These are phyloP conservation scores for Cryptoleucopteryx plumbea DNA, from an alignment of 2,113 vertebrate species.

Conservation along the genomic window DNA sequence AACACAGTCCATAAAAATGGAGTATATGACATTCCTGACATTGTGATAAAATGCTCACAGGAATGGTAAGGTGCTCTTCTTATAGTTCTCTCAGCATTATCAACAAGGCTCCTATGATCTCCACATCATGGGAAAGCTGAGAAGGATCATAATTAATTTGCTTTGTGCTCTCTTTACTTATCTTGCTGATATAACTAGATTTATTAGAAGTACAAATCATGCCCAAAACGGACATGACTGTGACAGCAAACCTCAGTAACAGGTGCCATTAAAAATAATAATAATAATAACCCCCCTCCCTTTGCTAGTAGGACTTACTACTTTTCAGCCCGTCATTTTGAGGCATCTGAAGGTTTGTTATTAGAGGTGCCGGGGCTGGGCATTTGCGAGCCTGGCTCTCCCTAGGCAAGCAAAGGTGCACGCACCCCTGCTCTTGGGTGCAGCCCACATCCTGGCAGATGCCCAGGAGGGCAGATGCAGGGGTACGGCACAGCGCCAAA, in stretches of 20 bases:
- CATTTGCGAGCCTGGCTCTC: neutral
- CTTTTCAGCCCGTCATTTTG: neutral
- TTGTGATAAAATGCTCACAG: neutral
- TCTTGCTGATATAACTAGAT: neutral
- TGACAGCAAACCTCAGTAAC: neutral
- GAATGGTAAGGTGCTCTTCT: neutral
- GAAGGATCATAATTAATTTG: neutral
- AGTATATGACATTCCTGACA: constrained; percentile 1
- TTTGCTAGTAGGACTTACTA: neutral
- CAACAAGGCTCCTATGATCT: neutral
- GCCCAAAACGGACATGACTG: rapidly evolving
- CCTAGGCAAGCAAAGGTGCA: neutral
- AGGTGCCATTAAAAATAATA: neutral
- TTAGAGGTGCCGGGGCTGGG: neutral
- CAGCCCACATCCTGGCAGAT: neutral
- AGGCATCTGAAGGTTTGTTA: neutral
- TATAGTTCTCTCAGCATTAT: neutral
- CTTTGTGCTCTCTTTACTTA: neutral
- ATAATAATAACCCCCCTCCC: too few relatives aligned
- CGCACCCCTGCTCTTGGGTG: neutral
- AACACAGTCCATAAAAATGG: constrained; percentile 5
- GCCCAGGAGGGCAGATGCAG: neutral
- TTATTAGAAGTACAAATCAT: neutral
- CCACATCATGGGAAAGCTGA: neutral
- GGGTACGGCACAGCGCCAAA: neutral